Conservation (phyloP, 2,113 vertebrate species). For the Dissostichus mawsoni region DNA sequence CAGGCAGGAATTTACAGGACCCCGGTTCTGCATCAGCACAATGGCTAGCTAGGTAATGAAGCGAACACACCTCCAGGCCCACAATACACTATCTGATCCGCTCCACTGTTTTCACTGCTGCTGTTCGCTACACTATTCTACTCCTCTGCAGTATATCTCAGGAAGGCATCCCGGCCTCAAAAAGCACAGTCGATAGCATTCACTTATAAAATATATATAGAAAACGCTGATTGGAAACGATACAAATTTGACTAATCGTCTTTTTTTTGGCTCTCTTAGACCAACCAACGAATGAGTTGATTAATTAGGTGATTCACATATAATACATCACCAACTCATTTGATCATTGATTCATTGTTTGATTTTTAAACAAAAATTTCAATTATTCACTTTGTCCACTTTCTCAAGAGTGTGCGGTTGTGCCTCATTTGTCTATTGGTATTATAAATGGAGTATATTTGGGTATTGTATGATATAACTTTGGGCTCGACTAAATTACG, state of each 20-base stretch:
- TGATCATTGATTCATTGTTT: background rate
- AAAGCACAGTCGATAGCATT: background rate
- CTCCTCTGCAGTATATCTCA: background rate
- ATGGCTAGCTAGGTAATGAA: constrained; percentile 79
- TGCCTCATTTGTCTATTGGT: background rate
- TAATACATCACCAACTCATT: background rate
- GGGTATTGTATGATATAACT: background rate
- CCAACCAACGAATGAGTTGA: background rate
- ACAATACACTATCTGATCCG: constrained; percentile 60
- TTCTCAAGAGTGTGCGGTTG: background rate
- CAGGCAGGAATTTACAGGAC: constrained; percentile 81
- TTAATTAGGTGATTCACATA: background rate
- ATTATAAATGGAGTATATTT: background rate
- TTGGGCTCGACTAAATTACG: background rate
- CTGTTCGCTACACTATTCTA: constrained; percentile 28
- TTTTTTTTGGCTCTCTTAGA: background rate
- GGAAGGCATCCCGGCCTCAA: background rate
- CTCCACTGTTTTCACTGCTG: constrained; percentile 48
- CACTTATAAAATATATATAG: background rate
- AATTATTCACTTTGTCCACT: background rate
- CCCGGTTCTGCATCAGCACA: constrained; percentile 82
- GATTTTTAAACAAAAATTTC: background rate
- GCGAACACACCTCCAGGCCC: constrained; percentile 75
- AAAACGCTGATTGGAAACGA: background rate
- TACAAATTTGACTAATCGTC: background rate